phyloP scores from a whole-genome alignment of 2,797 vertebrate species.

The Onychomys arenicola region DNA sequence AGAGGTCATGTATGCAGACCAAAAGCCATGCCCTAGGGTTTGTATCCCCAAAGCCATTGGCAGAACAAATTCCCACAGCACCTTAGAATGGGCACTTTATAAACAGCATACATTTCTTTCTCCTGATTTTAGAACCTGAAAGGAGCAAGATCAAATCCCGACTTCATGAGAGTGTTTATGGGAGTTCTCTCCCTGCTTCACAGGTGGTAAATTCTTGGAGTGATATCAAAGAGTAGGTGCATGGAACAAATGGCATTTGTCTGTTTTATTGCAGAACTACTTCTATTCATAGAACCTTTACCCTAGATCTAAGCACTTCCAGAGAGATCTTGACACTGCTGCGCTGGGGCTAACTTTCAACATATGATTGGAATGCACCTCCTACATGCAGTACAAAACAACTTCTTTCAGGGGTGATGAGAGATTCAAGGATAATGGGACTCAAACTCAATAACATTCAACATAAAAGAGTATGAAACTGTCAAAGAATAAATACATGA shows the following conservation, averaged over 20 bases:
- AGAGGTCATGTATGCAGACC: no score
- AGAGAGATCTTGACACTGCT: background rate
- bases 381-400: background rate
- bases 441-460: background rate
- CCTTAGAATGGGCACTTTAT: background rate
- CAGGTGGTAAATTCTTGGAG: background rate
- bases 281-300: background rate
- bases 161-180: background rate
- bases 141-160: background rate
- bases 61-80: no score
- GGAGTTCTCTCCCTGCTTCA: background rate
- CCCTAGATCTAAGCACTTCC: background rate
- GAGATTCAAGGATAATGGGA: rapidly evolving
- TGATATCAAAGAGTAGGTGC: background rate
- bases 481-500: background rate
- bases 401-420: background rate
- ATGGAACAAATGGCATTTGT: background rate
- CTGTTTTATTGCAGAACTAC: background rate
- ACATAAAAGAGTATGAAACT: background rate
- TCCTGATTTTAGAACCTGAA: background rate
- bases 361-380: background rate
- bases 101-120: background rate
- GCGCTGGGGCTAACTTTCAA: background rate
- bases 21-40: no score
- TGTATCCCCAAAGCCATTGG: no score